phyloP scores from a whole-genome alignment of 1,140 invertebrate genomes.

The Drosophila arawakana region DNA sequence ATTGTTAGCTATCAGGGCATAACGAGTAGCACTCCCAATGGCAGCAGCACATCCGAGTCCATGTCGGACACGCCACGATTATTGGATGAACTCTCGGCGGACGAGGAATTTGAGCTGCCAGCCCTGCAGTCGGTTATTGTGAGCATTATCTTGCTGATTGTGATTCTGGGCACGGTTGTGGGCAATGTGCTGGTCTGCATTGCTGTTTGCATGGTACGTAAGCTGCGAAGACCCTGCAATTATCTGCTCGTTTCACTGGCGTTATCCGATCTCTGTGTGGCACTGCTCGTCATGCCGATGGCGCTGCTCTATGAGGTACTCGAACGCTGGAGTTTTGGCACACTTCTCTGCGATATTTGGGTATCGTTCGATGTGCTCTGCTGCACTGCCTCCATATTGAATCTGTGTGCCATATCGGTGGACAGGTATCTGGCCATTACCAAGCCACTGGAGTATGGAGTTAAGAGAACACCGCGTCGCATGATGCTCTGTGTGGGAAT shows the following conservation, averaged over 20 bases:
- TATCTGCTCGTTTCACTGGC: slow-evolving; percentile 96
- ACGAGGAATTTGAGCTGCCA: slow-evolving; percentile 80
- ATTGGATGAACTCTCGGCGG: slow-evolving; percentile 58
- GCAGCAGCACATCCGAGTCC: slow-evolving; percentile 54
- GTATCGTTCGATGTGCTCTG: slow-evolving; percentile 93
- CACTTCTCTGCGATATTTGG: slow-evolving; percentile 93
- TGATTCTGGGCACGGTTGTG: slow-evolving; percentile 92
- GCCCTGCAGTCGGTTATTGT: slow-evolving; percentile 88
- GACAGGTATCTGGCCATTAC: slow-evolving; percentile 96
- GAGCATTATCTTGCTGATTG: slow-evolving; percentile 89
- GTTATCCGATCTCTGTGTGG: slow-evolving; percentile 93
- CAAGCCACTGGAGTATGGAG: slow-evolving; percentile 94
- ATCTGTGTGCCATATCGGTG: slow-evolving; percentile 96
- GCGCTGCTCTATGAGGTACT: slow-evolving; percentile 92
- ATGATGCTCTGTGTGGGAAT: slow-evolving; percentile 93
- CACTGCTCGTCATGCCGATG: slow-evolving; percentile 93
- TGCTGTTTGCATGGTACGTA: slow-evolving; percentile 94
- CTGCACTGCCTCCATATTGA: slow-evolving; percentile 95
- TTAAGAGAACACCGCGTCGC: slow-evolving; percentile 92
- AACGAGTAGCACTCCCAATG: slow-evolving; percentile 58
- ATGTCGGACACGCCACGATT: slow-evolving; percentile 56
- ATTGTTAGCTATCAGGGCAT: slow-evolving; percentile 52
- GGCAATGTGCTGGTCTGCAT: slow-evolving; percentile 96
- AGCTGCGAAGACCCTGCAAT: slow-evolving; percentile 93
- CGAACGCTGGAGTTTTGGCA: slow-evolving; percentile 93